Evolutionary conservation across 2,797 vertebrate species (phyloP), one percentile per base, ranked within the genome.

Genomic region (Acrossocheilus wenchowensis): DNA sequence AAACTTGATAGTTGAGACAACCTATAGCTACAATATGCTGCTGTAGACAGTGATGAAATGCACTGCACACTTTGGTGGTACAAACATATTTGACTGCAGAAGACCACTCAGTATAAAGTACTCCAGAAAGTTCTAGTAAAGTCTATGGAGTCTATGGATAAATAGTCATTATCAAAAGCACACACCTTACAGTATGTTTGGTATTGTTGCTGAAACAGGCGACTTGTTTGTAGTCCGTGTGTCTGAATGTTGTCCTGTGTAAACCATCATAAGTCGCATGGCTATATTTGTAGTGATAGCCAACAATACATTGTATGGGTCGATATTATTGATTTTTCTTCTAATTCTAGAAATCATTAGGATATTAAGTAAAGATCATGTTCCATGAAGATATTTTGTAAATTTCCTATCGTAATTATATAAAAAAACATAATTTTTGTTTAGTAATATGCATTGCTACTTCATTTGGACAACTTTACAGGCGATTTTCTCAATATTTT

Each of bases 201-300:
- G 78, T 17, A 89, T 69, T 36, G 68, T 77, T 62, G 88, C 78
- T 19, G 82, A 74, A 77, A 89, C 30, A 1, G 88, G 88, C 8
- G 88, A 87, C 81, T 52, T 85, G 82, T 89, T 89, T 26, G 54
- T 30, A 10, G n/a, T 66, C 4, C 12, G 11, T 15, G 85, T 83
- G 52, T 87, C 85, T 64, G 86, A 82, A 26, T 86, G 78, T 57
- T 5, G 57, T 72, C 86, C 52, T 81, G 81, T 39, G 34, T 89
- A 36, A 36, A 36, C 34, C 34, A 36, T 36, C 34, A 36, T 36
- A 36, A 36, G 34, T 36, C 34, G 34, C 34, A 36, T 36, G 34
- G 34, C 2, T 36, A 36, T 36, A 36, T 36, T 36, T 30, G 30
- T 30, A 30, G 30, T 2, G 30, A 30, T 30, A 30, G 30, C 30